Percentiles rank a stretch among this genome's conserved stretches.
Conservation (phyloP, 2,888 invertebrate species). For the Trachelus iudaicus region DNA sequence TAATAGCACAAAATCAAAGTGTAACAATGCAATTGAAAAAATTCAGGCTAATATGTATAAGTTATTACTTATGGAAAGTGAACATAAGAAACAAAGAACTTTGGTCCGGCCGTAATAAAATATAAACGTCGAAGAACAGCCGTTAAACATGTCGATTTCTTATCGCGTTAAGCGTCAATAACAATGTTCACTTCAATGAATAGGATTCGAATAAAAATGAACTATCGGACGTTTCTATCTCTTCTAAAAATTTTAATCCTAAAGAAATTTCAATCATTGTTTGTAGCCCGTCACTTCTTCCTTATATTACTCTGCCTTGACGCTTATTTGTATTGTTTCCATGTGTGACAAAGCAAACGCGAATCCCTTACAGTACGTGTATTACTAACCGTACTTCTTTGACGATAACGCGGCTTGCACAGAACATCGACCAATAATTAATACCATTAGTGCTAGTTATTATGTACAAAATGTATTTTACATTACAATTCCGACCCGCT, state of each 20-base stretch:
- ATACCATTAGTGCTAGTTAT: conserved; percentile 12
- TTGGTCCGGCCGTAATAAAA: background rate
- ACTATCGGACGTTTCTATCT: background rate
- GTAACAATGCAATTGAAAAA: background rate
- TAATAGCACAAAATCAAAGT: background rate
- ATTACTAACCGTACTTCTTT: conserved; percentile 16
- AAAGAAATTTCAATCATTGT: background rate
- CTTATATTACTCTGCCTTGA: background rate
- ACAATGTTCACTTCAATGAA: conserved; percentile 50
- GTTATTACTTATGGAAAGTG: background rate
- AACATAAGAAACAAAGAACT: background rate
- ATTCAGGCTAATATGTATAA: background rate
- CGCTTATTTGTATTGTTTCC: background rate
- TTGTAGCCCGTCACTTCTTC: background rate
- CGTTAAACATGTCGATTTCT: background rate
- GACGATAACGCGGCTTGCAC: background rate
- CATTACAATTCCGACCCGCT: conserved; percentile 42
- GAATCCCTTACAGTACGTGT: conserved; percentile 13
- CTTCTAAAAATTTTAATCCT: background rate
- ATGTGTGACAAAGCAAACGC: background rate
- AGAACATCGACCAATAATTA: conserved; percentile 8
- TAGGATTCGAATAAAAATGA: background rate
- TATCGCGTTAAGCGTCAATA: conserved; percentile 39
- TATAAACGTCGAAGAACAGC: background rate
- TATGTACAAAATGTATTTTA: conserved; percentile 57